These are phyloP conservation scores for Bombus huntii DNA, from an alignment of 1,140 invertebrate genomes.

Conservation along the genomic window DNA sequence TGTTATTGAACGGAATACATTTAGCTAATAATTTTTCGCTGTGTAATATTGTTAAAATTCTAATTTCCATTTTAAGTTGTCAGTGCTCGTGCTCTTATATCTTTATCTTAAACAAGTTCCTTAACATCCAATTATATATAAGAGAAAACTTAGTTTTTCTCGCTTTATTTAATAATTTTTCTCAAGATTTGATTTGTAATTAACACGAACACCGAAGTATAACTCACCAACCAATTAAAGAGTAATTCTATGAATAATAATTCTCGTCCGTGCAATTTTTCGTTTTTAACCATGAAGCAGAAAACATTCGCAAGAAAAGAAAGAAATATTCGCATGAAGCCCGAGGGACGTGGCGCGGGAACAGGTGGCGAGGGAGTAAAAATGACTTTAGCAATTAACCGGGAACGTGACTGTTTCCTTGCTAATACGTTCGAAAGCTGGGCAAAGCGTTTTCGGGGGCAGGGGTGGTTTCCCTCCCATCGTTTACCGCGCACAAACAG, in stretches of 20 bases:
- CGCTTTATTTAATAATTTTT: neutral
- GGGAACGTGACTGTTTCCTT: neutral
- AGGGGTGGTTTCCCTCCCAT: neutral
- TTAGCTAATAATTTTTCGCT: neutral
- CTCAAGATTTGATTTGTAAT: neutral
- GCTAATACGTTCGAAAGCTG: constrained; percentile 6
- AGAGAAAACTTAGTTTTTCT: neutral
- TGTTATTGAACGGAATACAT: neutral
- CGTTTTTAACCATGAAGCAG: neutral
- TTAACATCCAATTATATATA: neutral
- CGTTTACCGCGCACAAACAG: neutral
- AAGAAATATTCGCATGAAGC: neutral
- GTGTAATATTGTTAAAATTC: neutral
- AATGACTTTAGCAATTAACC: constrained; percentile 22
- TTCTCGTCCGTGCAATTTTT: too few relatives aligned
- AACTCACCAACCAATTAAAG: neutral
- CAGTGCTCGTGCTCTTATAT: neutral
- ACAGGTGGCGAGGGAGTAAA: neutral
- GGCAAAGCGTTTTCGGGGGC: too few relatives aligned
- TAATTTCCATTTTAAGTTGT: neutral
- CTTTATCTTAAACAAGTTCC: neutral
- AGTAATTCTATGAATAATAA: too few relatives aligned
- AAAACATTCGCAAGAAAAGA: neutral
- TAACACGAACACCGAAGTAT: neutral
- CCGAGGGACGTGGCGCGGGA: neutral